phyloP scores from a whole-genome alignment of 2,888 invertebrate genomes.

The Acholoe squamosa region DNA sequence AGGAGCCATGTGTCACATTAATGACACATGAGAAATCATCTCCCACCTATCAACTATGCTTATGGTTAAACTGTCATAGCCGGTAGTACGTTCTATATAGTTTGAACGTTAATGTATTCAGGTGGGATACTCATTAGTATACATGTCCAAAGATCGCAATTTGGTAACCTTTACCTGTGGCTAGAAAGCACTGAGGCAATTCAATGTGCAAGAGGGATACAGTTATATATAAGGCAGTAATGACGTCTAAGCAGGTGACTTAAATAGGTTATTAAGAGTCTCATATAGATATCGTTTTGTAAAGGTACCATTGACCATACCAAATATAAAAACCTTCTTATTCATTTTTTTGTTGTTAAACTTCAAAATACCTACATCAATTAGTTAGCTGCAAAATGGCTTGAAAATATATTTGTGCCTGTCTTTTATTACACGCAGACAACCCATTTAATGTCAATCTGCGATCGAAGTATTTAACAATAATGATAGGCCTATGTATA shows the following conservation, averaged over 20 bases:
- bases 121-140: not conserved
- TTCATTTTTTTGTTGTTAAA: not conserved
- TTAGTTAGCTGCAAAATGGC: not conserved
- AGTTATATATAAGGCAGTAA: not conserved
- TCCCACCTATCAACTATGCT: not conserved
- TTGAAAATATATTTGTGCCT: not conserved
- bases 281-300: not conserved
- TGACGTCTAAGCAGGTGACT: not conserved
- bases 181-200: too few species aligned
- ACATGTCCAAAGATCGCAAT: too few species aligned
- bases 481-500: not conserved
- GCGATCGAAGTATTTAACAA: not conserved
- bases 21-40: not conserved
- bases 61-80: not conserved
- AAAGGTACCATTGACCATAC: too few species aligned
- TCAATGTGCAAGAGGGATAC: too few species aligned
- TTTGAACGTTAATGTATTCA: not conserved
- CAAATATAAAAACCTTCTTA: not conserved
- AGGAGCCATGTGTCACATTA: constrained; percentile 14
- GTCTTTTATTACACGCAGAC: not conserved
- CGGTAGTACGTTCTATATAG: not conserved
- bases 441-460: not conserved
- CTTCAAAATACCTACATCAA: not conserved
- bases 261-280: not conserved
- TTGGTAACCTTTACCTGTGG: too few species aligned